phyloP scores from a whole-genome alignment of 1,140 invertebrate species.

The Streblospio benedicti region DNA sequence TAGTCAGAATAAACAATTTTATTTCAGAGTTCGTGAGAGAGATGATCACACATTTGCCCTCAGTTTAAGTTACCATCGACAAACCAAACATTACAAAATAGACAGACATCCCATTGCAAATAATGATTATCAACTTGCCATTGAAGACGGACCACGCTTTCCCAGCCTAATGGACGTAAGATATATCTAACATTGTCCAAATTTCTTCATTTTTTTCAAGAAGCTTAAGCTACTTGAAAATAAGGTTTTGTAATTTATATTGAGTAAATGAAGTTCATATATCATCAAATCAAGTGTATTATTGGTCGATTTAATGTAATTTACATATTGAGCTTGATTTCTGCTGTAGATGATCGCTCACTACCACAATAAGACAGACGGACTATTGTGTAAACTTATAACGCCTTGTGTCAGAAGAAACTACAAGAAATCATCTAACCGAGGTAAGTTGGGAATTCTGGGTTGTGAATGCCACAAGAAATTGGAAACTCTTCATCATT shows the following conservation, averaged over 20 bases:
- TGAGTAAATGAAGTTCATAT: background rate
- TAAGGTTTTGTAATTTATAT: background rate
- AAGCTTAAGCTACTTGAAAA: background rate
- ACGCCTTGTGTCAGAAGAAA: conserved; percentile 28
- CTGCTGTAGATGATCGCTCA: conserved; percentile 44
- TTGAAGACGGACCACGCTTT: conserved; percentile 51
- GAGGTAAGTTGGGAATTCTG: too few species aligned
- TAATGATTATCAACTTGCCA: conserved; percentile 37
- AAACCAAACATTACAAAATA: conserved; percentile 50
- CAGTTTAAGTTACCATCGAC: conserved; percentile 42
- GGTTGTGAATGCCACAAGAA: too few species aligned
- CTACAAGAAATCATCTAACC: conserved; percentile 25
- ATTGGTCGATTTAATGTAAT: too few species aligned
- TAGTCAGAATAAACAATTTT: background rate
- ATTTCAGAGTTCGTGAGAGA: conserved; percentile 32
- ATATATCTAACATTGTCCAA: background rate
- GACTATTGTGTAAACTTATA: conserved; percentile 39
- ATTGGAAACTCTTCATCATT: too few species aligned
- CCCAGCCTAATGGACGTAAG: conserved; percentile 49
- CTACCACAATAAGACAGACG: conserved; percentile 45
- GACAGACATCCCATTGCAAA: conserved; percentile 32
- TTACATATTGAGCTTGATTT: too few species aligned
- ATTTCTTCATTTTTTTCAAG: background rate
- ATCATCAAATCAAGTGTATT: too few species aligned
- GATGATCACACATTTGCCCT: conserved; percentile 43